Conservation (phyloP, 2,888 invertebrate species). For the Alentia gelatinosa region DNA sequence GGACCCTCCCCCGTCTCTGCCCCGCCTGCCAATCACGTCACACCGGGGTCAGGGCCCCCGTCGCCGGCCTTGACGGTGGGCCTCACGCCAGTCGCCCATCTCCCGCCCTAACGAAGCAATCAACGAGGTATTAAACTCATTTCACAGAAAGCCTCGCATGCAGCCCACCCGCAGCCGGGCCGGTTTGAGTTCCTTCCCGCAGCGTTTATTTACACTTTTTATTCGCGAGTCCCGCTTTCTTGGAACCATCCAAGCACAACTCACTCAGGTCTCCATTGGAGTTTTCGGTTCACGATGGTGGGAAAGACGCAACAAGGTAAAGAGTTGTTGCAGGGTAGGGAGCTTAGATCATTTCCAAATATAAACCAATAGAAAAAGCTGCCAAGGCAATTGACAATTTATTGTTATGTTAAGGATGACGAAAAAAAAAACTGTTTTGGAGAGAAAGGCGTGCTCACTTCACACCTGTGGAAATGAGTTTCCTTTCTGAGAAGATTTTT, state of each 20-base stretch:
- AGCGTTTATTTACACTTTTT: neutral
- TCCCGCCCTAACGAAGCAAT: slow-evolving; percentile 21
- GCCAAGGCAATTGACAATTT: too few species aligned
- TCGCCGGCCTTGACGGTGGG: neutral
- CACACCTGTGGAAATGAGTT: too few species aligned
- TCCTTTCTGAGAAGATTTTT: too few species aligned
- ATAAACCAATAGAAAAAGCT: too few species aligned
- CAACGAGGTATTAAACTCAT: slow-evolving; percentile 35
- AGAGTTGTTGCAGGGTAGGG: too few species aligned
- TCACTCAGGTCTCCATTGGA: too few species aligned
- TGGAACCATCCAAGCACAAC: neutral
- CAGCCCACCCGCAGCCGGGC: neutral
- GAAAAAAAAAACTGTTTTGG: too few species aligned
- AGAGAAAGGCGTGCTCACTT: too few species aligned
- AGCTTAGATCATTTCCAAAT: too few species aligned
- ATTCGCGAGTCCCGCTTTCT: neutral
- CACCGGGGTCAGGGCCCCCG: neutral
- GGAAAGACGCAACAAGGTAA: too few species aligned
- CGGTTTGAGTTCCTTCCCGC: neutral
- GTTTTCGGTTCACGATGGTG: neutral
- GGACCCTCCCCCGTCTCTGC: neutral
- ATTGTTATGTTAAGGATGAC: too few species aligned
- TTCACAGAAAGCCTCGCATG: neutral
- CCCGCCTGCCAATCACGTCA: neutral
- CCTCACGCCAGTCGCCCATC: slow-evolving; percentile 33